Evolutionary conservation across 2,797 vertebrate species (phyloP), one percentile per base, ranked within the genome.

Genomic region (Fringilla coelebs): DNA sequence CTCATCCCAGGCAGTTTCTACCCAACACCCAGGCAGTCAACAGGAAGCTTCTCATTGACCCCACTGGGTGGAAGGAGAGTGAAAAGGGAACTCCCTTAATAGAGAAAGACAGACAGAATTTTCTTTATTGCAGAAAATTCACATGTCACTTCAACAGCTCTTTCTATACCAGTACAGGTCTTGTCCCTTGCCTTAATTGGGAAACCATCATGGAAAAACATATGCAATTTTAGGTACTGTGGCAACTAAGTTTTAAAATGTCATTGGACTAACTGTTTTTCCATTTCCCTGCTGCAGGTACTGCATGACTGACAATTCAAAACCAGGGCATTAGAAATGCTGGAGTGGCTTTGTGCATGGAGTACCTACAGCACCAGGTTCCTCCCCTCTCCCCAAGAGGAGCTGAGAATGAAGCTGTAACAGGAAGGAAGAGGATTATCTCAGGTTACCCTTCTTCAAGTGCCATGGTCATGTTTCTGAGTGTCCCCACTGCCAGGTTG

Each of bases 401-500:
- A 91, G 40, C 10, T 60, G 29, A 48, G 46, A 85, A 80, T 25
- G 45, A 32, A 67, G 17, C 61, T 72, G 6, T 17, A 54, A 61
- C 10, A 26, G 49, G 24, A 78, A 90, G 40, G 40, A 85, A 46
- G 40, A 78, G 54, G n/a, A 89, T 77, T 45, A 86, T 89, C 15
- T 49, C 51, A 72, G 11, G 25, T 96, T 94, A 97, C 95, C 95
- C 74, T 84, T 80, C 86, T 76, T 95, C 74, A 32, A 85, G 21
- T 15, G 76, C 68, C 29, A 67, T 6, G 0, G 89, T 94, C 92
- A 82, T 78, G 58, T 95, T 97, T 85, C 90, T 96, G 79, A 96
- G 89, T 67, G 95, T 93, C 28, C 95, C 96, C 63, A 97, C 48
- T 0, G 83, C 94, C 66, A 97, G 73, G 49, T 94, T 96, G 93